Evolutionary conservation across 2,113 vertebrate species (phyloP), one percentile per base, ranked within the genome.

Genomic region (Leptocoma aspasia): DNA sequence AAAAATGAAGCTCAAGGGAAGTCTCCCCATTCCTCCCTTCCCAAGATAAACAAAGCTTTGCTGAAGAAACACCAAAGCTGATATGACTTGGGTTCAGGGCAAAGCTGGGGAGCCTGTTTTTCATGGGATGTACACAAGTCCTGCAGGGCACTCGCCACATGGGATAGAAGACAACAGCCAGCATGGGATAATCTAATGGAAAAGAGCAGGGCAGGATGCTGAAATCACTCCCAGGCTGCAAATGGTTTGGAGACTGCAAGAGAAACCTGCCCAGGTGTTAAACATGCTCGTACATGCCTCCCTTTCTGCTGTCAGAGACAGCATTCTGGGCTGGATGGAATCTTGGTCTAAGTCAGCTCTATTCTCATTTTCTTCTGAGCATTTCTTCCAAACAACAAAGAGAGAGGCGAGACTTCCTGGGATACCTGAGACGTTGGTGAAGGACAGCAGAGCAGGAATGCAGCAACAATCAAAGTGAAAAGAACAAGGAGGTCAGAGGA

Each of bases 211-310:
- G 41, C 19, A 92, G 39, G 68, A 79, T 28, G 18, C 39, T 42
- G 56, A 82, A 87, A 91, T 37, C 24, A n/a, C 9, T 31, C 22
- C 53, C 24, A 80, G 39, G 57, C 59, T 86, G 56, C 35, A 66
- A 60, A 31, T 3, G 30, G 44, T 60, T 66, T 91, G 78, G 20
- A 85, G 61, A 45, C 19, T 4, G 13, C 30, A 75, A 15, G 30
- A 54, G 16, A 16, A 53, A 28, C 61, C 44, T 24, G 27, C 7
- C 37, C 22, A 90, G 37, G 16, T 44, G 24, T n/a, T 42, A 44
- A 2, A 66, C 10, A 8, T 2, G 28, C 18, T 53, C 10, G 41
- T 18, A 28, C 22, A 14, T 0, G 15, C 7, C 26, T 53, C n/a
- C 33, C 28, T 5, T 63, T 39, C 3, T 37, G 10, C 64, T 84